Evolutionary conservation across 2,888 invertebrate genomes (phyloP), one percentile per base, ranked within the genome.

Genomic region (Blera fallax): DNA sequence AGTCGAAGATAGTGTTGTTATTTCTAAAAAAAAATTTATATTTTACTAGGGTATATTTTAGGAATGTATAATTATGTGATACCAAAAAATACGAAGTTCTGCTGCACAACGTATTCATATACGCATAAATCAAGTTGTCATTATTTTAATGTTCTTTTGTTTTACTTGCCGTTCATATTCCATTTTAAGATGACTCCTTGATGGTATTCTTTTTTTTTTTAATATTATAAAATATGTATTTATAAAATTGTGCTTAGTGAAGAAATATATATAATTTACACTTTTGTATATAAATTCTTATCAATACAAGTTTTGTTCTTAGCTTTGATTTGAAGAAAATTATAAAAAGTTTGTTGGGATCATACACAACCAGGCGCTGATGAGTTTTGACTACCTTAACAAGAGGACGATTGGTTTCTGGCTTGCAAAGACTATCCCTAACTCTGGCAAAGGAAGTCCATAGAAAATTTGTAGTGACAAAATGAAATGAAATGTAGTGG

Each of bases 41-140:
- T 67, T 48, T 67, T 34, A 60, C 29, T 69, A 58, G 37, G 32
- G 21, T 45, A 10, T 40, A 65, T 50, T 16, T 81, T 60, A 74
- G 69, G 8, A 70, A 58, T 74, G 54, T 54, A 80, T 67, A 58
- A 56, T 73, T 84, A 70, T 84, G 84, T 83, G 83, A 83, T 83
- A 84, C 83, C 84, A 80, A 80, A 84, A 83, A 84, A 43, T 40
- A 74, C 43, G 43, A 74, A 69, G 21, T 11, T 70, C 69, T 45
- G 4, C 52, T 60, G 54, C 69, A 76, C 45, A n/a, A 74, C 60
- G 34, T 80, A 60, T 74, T 74, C 60, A 74, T 74, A 21, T 18
- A 48, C 48, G 58, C 67, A 69, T 40, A 50, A 54, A 82, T 73
- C 56, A 79, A 83, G 52, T 54, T 72, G 37, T 62, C 27, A 48